These are phyloP conservation scores for Craterocephalus amniculus DNA, from an alignment of 2,797 vertebrate genomes.

Conservation along the genomic window DNA sequence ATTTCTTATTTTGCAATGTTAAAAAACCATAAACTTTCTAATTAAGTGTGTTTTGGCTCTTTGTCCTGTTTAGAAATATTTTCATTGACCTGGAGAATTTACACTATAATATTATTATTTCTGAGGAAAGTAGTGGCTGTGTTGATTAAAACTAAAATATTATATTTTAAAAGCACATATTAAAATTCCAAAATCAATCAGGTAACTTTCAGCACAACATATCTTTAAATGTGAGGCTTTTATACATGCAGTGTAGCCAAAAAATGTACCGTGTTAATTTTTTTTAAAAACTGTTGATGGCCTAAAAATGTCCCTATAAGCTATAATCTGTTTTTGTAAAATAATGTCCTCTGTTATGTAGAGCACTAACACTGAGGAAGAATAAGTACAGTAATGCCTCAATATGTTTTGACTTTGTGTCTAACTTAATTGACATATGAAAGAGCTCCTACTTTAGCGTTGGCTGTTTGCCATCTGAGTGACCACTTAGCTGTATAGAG, in stretches of 20 bases:
- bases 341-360: neutral
- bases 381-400: conserved; percentile 2
- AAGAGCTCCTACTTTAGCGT: neutral
- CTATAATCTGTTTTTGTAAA: neutral
- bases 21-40: too few relatives aligned
- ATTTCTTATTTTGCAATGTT: too few relatives aligned
- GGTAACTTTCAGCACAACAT: too few relatives aligned
- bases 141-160: neutral
- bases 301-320: neutral
- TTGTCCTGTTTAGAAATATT: neutral
- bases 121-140: neutral
- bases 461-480: neutral
- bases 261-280: too few relatives aligned
- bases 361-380: conserved; percentile 2
- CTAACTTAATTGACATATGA: conserved; percentile 7
- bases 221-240: too few relatives aligned
- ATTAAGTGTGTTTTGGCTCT: neutral
- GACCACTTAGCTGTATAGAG: neutral
- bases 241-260: neutral
- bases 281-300: too few relatives aligned
- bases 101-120: neutral
- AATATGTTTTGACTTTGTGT: conserved; percentile 6
- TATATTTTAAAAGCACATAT: neutral
- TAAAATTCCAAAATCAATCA: too few relatives aligned
- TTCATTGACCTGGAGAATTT: neutral